Evolutionary conservation across 2,797 vertebrate species (phyloP), one percentile per base, ranked within the genome.

Genomic region (Hippocampus kuda): DNA sequence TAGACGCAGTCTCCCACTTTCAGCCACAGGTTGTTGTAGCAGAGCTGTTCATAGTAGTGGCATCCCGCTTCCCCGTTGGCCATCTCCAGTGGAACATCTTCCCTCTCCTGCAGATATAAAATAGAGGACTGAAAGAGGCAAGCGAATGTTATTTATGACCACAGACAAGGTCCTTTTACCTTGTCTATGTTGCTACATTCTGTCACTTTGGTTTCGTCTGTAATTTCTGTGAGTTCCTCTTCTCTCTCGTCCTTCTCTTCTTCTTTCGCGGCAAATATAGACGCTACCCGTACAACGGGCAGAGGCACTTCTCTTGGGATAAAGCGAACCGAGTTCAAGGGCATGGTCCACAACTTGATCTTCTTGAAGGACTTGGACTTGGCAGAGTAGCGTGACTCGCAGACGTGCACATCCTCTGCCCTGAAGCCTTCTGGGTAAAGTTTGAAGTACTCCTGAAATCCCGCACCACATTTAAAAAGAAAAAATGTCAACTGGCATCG

Each of bases 291-390:
- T 30, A 98, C 95, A 9, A 99, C 97, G 1, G 97, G 96, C 66
- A 99, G 85, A 1, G 96, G 94, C 2, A 95, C 89, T 0, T 96
- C 94, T 75, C 97, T 92, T 51, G 94, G 92, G 56, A 94, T 89
- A 78, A 98, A 96, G 49, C 93, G 93, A 10, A 98, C 94, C 0
- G 96, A 95, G 86, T 94, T 97, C 74, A 97, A 79, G 7, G 97
- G 96, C 95, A 98, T 97, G 62, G 96, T 93, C 97, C 97, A 99
- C 83, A 99, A 83, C 75, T 99, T 99, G 86, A 99, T 99, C 90
- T 99, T 99, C 83, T 98, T 99, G 82, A 99, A 99, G 70, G 96
- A 94, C 78, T 99, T 99, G 42, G 95, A 92, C 87, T 98, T 99
- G 0, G 97, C 96, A 13, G 96, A 99, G 79, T 99, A 99, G 65